These are phyloP conservation scores for Eretmocerus hayati DNA, from an alignment of 2,888 invertebrate genomes.

Conservation along the genomic window DNA sequence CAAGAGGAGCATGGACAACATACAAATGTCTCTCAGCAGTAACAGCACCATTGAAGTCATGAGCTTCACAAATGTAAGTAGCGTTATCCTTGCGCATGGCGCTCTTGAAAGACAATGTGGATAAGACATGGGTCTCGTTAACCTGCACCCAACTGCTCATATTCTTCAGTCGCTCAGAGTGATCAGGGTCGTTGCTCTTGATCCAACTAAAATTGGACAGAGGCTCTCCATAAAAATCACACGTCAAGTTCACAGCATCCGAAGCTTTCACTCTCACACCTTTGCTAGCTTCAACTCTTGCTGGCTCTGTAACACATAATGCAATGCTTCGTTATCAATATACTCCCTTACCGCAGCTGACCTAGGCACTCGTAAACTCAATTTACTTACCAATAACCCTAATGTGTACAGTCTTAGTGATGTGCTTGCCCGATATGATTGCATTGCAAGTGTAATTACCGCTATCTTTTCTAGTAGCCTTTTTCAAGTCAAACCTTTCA, in stretches of 20 bases:
- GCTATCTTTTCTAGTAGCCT: conserved; percentile 52
- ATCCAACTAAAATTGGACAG: conserved; percentile 53
- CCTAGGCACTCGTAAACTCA: not conserved
- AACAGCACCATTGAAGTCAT: conserved; percentile 47
- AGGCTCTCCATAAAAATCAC: conserved; percentile 57
- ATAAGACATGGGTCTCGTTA: conserved; percentile 55
- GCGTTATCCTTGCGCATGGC: conserved; percentile 68
- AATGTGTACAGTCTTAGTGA: conserved; percentile 38
- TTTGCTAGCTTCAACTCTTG: conserved; percentile 44
- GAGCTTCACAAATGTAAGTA: conserved; percentile 50
- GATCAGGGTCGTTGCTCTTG: conserved; percentile 51
- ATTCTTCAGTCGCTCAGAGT: conserved; percentile 40
- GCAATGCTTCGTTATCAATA: not conserved
- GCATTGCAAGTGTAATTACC: conserved; percentile 58
- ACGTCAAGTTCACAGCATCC: conserved; percentile 50
- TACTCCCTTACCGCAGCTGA: not conserved
- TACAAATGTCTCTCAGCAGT: conserved; percentile 50
- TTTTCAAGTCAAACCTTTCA: conserved; percentile 51
- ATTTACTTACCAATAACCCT: conserved; percentile 39
- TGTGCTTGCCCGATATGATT: conserved; percentile 42
- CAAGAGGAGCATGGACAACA: conserved; percentile 64
- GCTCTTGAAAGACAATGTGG: conserved; percentile 53
- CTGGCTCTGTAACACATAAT: conserved; percentile 48
- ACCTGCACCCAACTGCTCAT: conserved; percentile 43
- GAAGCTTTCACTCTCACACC: conserved; percentile 51